Evolutionary conservation across 64 coral and sea anemone species (phyloP), one percentile per base, ranked within the genome.

Genomic region (Hydrozoanthus tunicans): DNA sequence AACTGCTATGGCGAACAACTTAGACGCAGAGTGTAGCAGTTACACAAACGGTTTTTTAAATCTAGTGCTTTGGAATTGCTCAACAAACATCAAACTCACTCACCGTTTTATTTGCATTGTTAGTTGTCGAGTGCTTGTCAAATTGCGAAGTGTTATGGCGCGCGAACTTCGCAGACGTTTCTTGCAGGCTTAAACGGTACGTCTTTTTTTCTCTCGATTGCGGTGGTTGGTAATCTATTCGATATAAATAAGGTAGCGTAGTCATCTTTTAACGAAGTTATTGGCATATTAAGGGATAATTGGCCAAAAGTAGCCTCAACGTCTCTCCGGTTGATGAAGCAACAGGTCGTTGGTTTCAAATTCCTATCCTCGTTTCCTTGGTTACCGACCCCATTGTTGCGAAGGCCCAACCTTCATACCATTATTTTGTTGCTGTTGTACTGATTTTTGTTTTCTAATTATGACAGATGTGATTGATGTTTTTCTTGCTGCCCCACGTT

Each of bases 71-170:
- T 13, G 4, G 7, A 51, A 76, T 43, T 76, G 24, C 72, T 76
- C 25, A 76, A 32, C 13, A 76, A 76, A 76, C 72, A 76, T 76
- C 17, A 17, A 52, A 9, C 9, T 53, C 25, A 62, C 84, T 88
- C 60, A 88, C 84, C 56, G 53, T 58, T 60, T 56, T 88, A 23
- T 88, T 88, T 74, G 69, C 56, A 88, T 88, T 86, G 83, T 75
- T 60, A 71, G 6, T 86, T 71, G 66, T 86, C 83, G 66, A 86
- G 83, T 86, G 83, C 69, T 88, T 88, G 84, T 88, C 84, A 88
- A 75, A 88, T 55, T 67, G 84, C 73, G 59, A 88, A 58, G 84
- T 73, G 11, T 74, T 88, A 56, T 61, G 84, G 84, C 84, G 84
- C 54, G 68, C 13, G 68, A 88, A 74, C 69, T 88, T 88, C n/a